Evolutionary conservation across 2,888 invertebrate genomes (phyloP).

Genomic region (Opisthograptis luteolata): DNA sequence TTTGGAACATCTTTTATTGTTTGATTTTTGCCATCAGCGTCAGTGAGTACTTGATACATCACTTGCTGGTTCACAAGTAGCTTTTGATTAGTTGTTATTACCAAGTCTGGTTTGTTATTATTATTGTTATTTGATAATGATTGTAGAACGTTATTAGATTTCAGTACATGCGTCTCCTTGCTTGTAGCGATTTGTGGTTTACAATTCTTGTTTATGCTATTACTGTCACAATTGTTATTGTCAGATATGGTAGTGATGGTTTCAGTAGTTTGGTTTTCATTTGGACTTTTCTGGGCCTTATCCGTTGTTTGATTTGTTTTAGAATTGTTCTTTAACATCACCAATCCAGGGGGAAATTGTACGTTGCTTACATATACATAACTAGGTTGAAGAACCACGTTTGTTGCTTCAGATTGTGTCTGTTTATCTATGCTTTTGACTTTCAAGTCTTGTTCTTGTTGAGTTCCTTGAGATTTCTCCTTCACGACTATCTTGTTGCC

Average conservation of each 20-base stretch:
- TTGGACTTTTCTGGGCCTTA: constrained; percentile 50
- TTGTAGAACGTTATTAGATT: constrained; percentile 64
- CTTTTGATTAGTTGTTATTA: constrained; percentile 62
- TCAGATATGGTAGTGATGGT: constrained; percentile 7
- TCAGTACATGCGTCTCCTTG: constrained; percentile 65
- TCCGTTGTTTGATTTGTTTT: constrained; percentile 55
- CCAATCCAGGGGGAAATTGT: constrained; percentile 74
- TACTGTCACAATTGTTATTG: constrained; percentile 35
- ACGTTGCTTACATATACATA: constrained; percentile 76
- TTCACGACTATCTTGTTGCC: constrained; percentile 84
- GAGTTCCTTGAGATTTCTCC: constrained; percentile 76
- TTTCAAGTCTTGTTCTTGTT: constrained; percentile 71
- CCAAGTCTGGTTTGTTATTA: constrained; percentile 52
- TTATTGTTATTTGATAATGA: constrained; percentile 58
- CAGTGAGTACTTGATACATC: constrained; percentile 67
- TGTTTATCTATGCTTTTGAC: constrained; percentile 59
- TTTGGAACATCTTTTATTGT: constrained; percentile 54
- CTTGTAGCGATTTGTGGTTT: constrained; percentile 45
- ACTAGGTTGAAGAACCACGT: constrained; percentile 72
- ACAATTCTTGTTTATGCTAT: constrained; percentile 36
- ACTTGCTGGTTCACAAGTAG: constrained; percentile 71
- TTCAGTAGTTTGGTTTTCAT: constrained; percentile 57
- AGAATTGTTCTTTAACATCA: constrained; percentile 73
- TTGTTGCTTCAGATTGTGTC: constrained; percentile 59
- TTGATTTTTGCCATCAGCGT: constrained; percentile 57